Evolutionary conservation across 2,888 invertebrate species (phyloP), one percentile per base, ranked within the genome.

Genomic region (Meganola albula): DNA sequence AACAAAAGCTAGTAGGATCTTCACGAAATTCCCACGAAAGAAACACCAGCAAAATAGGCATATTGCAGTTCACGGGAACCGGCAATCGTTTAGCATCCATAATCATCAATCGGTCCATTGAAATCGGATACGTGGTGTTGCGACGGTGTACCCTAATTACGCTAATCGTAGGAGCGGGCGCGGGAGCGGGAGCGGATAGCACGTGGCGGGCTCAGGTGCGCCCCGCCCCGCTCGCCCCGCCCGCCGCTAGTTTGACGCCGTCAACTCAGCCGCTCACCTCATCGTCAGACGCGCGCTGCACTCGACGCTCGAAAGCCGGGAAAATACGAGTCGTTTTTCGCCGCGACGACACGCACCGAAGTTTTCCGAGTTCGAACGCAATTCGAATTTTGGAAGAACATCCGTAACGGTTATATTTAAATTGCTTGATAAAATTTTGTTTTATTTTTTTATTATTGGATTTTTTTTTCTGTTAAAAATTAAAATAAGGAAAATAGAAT

Each of bases 241-340:
- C 62, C 68, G 57, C 57, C 51, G 37, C 61, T 63, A 44, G 64
- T 70, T 56, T 60, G 68, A 59, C 67, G 65, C 64, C 69, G 65
- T 61, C 69, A 67, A 60, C 61, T 59, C 64, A 63, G 61, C 64
- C 74, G 71, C 70, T 74, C 73, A 74, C 76, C 74, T 74, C 71
- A 58, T 65, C 68, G 74, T 72, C 74, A 74, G 72, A 74, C 73
- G 75, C 77, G 74, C 74, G 73, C 78, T 75, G 75, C 79, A 83
- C 77, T 83, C 82, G 76, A 79, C 80, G 83, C 76, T 66, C 74
- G 85, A 76, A 76, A 74, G 82, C 79, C 76, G 85, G 82, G 80
- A 80, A 84, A 84, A 78, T 72, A 79, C 77, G 74, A 77, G 68
- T 67, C 73, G 76, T 77, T 83, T 82, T 82, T 78, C 82, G 69